Conservation (phyloP, 2,797 vertebrate genomes). For the Columba guinea region DNA sequence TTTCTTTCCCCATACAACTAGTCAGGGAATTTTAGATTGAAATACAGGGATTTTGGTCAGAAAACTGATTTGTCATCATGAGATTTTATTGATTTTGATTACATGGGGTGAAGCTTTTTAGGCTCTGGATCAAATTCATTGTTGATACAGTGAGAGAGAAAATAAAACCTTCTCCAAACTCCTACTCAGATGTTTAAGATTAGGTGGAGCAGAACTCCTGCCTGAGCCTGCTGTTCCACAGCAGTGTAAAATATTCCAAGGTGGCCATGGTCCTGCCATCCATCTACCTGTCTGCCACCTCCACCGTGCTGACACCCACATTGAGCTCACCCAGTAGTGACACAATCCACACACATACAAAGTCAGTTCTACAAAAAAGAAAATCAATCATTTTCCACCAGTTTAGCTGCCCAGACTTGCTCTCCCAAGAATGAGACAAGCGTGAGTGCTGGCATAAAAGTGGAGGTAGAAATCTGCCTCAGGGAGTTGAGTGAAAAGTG, state of each 20-base stretch:
- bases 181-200: not conserved
- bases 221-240: not conserved
- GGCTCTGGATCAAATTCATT: not conserved
- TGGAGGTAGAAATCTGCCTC: not conserved
- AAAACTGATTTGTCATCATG: not conserved
- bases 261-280: not conserved
- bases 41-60: not conserved
- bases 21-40: not conserved
- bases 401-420: not conserved
- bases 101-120: not conserved
- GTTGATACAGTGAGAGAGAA: not conserved
- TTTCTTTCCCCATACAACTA: not conserved
- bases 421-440: not conserved
- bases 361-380: not conserved
- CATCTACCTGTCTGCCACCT: not conserved
- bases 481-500: not conserved
- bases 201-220: not conserved
- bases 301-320: not conserved
- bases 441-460: not conserved
- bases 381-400: not conserved
- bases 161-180: not conserved
- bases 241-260: not conserved
- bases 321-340: not conserved
- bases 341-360: not conserved
- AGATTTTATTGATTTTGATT: not conserved